Evolutionary conservation across 2,113 vertebrate genomes (phyloP).

Genomic region (Spilogale gracilis): DNA sequence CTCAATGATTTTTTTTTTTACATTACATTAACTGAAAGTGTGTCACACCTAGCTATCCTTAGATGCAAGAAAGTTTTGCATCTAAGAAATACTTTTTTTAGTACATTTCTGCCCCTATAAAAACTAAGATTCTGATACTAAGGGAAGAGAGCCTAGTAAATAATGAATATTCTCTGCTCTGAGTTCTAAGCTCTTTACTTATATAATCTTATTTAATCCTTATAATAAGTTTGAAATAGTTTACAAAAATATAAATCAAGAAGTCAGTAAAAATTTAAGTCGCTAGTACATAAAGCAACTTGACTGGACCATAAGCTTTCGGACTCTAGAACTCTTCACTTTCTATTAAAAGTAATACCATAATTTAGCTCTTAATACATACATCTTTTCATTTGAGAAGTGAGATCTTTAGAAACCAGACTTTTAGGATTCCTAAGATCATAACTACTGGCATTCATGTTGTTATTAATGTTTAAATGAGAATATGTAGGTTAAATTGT

Average conservation of each 20-base stretch:
- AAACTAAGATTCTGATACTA: not conserved
- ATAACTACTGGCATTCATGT: not conserved
- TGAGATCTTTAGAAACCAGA: not conserved
- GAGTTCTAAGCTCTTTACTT: not conserved
- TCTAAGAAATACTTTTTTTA: not conserved
- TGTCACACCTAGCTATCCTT: not conserved
- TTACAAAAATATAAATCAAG: not conserved
- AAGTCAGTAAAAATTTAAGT: not conserved
- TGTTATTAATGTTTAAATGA: not conserved
- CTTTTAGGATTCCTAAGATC: not conserved
- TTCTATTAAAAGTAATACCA: not conserved
- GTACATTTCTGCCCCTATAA: not conserved
- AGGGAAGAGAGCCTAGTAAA: not conserved
- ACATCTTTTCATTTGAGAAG: not conserved
- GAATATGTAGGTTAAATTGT: not conserved
- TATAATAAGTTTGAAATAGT: not conserved
- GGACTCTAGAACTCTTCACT: not conserved
- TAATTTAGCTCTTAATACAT: not conserved
- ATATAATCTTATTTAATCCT: not conserved
- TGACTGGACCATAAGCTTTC: not conserved
- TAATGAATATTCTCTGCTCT: not conserved
- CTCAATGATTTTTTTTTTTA: not conserved
- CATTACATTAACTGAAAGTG: not conserved
- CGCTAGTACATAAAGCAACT: not conserved
- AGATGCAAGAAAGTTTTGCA: not conserved